These are phyloP conservation scores for Linepithema humile DNA, from an alignment of 1,140 invertebrate species.

Conservation along the genomic window DNA sequence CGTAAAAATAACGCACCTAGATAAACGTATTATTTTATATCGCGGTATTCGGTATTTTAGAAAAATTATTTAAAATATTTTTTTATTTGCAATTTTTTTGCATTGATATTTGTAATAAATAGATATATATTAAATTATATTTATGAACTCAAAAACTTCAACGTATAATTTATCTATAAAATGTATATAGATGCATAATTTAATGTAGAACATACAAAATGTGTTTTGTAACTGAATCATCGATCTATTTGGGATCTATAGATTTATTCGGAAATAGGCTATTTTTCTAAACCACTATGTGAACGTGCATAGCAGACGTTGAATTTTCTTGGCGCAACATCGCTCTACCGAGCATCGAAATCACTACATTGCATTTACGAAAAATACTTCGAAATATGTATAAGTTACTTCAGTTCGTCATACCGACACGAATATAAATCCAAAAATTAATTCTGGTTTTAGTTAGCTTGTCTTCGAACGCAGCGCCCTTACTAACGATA, in stretches of 20 bases:
- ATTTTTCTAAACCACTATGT: background rate
- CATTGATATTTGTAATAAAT: background rate
- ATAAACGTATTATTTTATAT: background rate
- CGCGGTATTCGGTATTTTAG: too few species aligned
- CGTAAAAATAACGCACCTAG: background rate
- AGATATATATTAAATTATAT: background rate
- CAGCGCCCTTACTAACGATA: background rate
- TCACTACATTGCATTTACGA: background rate
- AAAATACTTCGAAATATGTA: background rate
- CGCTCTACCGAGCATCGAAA: conserved; percentile 13
- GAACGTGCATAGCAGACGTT: conserved; percentile 18
- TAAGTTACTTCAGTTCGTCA: background rate
- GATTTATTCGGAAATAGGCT: background rate
- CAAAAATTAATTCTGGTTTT: background rate
- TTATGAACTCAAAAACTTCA: background rate
- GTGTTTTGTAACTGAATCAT: background rate
- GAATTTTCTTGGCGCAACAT: conserved; percentile 14
- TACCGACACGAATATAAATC: background rate
- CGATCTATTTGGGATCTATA: too few species aligned
- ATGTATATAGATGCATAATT: too few species aligned
- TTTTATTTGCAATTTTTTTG: background rate
- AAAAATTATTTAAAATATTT: background rate
- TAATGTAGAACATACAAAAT: background rate
- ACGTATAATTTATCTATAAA: too few species aligned
- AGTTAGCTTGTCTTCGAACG: background rate